Conservation (phyloP, 2,797 vertebrate genomes). For the Phoeniculus purpureus region DNA sequence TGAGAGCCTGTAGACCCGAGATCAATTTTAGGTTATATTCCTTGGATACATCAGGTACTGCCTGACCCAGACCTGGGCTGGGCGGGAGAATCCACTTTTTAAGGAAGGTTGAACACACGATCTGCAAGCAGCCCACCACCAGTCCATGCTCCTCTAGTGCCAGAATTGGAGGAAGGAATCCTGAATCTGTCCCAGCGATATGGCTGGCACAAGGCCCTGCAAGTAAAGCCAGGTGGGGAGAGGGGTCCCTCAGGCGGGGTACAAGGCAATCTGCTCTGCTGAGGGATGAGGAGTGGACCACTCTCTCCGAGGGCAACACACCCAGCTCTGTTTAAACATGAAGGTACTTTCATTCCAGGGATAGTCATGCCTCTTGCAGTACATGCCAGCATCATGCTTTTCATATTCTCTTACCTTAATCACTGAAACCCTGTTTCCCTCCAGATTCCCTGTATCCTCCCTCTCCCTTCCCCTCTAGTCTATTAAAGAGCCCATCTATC, state of each 20-base stretch:
- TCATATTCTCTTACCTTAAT: conserved; percentile 52
- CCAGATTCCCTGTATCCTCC: not conserved
- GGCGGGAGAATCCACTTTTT: conserved; percentile 41
- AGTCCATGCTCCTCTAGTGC: conserved; percentile 39
- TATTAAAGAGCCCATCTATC: not conserved
- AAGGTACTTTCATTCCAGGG: conserved; percentile 54
- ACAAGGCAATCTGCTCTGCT: not conserved
- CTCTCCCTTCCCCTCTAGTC: not conserved
- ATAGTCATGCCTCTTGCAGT: conserved; percentile 64
- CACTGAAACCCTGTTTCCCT: conserved; percentile 40
- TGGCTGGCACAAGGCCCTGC: not conserved
- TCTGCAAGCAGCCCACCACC: conserved; percentile 22
- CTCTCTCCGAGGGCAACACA: conserved; percentile 11
- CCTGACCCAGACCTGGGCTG: conserved; percentile 49
- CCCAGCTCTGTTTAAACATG: conserved; percentile 17
- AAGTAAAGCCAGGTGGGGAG: conserved; percentile 26
- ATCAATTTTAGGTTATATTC: conserved; percentile 43
- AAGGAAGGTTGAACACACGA: not conserved
- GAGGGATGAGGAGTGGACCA: not conserved
- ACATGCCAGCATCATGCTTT: conserved; percentile 69
- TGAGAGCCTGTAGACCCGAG: conserved; percentile 50
- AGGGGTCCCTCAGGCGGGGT: not conserved
- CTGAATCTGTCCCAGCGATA: not conserved
- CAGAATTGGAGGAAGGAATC: conserved; percentile 12
- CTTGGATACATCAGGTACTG: conserved; percentile 12